Conservation (phyloP, 2,113 vertebrate species). For the Spermophilus dauricus region DNA sequence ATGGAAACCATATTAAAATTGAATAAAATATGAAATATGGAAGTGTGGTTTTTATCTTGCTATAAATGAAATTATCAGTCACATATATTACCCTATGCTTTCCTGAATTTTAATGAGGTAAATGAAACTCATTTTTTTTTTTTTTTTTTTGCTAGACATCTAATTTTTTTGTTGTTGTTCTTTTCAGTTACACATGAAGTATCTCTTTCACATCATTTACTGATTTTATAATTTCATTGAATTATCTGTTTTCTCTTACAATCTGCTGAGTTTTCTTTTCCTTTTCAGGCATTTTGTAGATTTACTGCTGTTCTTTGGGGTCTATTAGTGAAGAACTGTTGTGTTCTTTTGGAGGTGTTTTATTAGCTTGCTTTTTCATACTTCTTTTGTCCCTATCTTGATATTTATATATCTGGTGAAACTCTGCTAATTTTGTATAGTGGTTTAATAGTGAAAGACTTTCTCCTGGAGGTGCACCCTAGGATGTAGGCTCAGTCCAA, state of each 20-base stretch:
- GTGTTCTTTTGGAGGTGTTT: not conserved
- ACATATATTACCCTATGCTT: not conserved
- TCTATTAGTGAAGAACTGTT: not conserved
- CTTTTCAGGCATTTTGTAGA: not conserved
- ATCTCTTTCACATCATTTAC: not conserved
- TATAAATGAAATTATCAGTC: not conserved
- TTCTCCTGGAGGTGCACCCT: not conserved
- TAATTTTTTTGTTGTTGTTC: not conserved
- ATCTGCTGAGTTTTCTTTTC: not conserved
- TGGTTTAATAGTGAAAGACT: not conserved
- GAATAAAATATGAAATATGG: slow-evolving; percentile 89
- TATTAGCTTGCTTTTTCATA: not conserved
- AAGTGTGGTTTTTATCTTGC: slow-evolving; percentile 71
- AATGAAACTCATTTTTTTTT: not conserved
- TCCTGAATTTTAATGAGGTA: slow-evolving; percentile 44
- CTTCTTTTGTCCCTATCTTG: not conserved
- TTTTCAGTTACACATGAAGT: too few relatives aligned
- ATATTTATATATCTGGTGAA: not conserved
- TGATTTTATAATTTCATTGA: not conserved
- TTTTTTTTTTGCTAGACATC: too few relatives aligned
- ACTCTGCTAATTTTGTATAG: not conserved
- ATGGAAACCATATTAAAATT: slow-evolving; percentile 92
- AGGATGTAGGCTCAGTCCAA: not conserved
- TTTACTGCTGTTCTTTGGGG: not conserved
- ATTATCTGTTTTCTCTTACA: not conserved